These are phyloP conservation scores for Poeciliopsis infans DNA, from an alignment of 2,797 vertebrate genomes.

Conservation along the genomic window DNA sequence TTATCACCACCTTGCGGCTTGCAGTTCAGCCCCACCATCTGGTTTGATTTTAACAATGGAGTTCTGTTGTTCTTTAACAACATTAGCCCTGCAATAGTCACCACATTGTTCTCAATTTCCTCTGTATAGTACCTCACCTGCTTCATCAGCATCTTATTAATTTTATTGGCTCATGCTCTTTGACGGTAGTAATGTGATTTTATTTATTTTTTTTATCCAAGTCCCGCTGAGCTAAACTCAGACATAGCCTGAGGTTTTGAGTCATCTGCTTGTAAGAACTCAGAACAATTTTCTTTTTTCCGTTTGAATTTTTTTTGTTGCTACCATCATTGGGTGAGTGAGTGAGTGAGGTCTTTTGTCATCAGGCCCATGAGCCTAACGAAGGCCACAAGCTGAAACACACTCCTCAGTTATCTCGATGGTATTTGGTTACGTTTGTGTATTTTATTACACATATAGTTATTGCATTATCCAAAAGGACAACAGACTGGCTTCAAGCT, in stretches of 20 bases:
- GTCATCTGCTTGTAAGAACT: background rate
- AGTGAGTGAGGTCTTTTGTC: background rate
- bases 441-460: background rate
- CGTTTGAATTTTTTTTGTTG: background rate
- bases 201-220: background rate
- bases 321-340: background rate
- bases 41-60: constrained; percentile 1
- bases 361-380: background rate
- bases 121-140: background rate
- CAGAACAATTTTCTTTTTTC: background rate
- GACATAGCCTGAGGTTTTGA: background rate
- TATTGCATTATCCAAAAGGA: background rate
- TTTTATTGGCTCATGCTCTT: background rate
- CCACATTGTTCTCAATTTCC: background rate
- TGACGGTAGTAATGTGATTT: background rate
- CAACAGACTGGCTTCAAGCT: background rate
- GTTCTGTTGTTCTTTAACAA: background rate
- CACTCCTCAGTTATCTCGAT: background rate
- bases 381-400: background rate
- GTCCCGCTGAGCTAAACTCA: constrained; percentile 3
- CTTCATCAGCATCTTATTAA: constrained; percentile 10
- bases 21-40: background rate
- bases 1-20: background rate
- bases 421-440: background rate
- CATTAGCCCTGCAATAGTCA: background rate